A percentile compares a stretch with the other conserved stretches of the same genome.
Conservation (phyloP, 1,140 invertebrate genomes). For the Lysiphlebus fabarum region DNA sequence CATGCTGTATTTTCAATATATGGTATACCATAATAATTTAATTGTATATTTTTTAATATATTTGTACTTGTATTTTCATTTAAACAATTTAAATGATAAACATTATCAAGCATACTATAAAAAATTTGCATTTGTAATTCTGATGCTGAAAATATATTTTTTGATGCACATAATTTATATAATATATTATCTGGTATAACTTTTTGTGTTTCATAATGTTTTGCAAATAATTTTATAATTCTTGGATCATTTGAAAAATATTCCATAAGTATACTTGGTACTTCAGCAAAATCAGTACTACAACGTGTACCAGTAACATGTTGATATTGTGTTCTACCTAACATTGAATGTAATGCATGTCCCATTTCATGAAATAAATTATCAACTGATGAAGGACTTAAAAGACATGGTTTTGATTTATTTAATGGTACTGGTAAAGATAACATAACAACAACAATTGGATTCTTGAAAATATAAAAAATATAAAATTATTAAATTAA, state of each 20-base stretch:
- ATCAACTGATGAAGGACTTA: slow-evolving; percentile 83
- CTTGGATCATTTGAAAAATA: slow-evolving; percentile 90
- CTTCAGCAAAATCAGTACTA: slow-evolving; percentile 96
- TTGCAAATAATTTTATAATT: slow-evolving; percentile 82
- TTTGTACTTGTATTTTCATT: slow-evolving; percentile 69
- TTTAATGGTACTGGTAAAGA: slow-evolving; percentile 71
- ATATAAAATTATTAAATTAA: too few species aligned
- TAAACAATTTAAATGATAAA: slow-evolving; percentile 71
- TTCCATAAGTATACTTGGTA: slow-evolving; percentile 97
- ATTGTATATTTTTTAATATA: slow-evolving; percentile 76
- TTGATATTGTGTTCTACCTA: slow-evolving; percentile 91
- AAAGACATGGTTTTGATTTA: slow-evolving; percentile 73
- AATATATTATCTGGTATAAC: slow-evolving; percentile 76
- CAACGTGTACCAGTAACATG: slow-evolving; percentile 97
- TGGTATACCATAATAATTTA: slow-evolving; percentile 80
- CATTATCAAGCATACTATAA: slow-evolving; percentile 73
- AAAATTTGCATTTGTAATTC: slow-evolving; percentile 89
- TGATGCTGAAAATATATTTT: slow-evolving; percentile 81
- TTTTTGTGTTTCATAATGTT: slow-evolving; percentile 87
- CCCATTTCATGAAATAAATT: slow-evolving; percentile 99
- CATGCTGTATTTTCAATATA: slow-evolving; percentile 90
- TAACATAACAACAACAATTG: slow-evolving; percentile 92
- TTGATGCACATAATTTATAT: slow-evolving; percentile 75
- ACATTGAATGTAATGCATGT: slow-evolving; percentile 98
- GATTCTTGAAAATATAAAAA: slow-evolving; percentile 59